Percentiles rank a stretch among this genome's conserved stretches.
Evolutionary conservation across 2,888 invertebrate species (phyloP).

Genomic region (Strigamia maritima): DNA sequence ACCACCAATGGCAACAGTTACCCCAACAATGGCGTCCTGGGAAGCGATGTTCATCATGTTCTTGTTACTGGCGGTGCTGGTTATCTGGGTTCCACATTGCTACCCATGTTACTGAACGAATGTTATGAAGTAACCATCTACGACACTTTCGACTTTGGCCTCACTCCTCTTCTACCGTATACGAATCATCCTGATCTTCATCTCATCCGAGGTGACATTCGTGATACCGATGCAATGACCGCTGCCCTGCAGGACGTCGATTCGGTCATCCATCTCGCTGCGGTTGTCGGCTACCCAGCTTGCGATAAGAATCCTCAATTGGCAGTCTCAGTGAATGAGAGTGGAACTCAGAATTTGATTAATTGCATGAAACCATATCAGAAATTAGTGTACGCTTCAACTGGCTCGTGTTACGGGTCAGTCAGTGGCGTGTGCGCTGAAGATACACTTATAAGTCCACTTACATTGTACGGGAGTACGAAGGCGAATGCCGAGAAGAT

Average conservation of each 20-base stretch:
- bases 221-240: slow-evolving; percentile 46
- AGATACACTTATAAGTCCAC: slow-evolving; percentile 50
- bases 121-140: slow-evolving; percentile 51
- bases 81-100: slow-evolving; percentile 51
- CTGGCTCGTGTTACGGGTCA: slow-evolving; percentile 53
- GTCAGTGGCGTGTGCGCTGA: slow-evolving; percentile 50
- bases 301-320: slow-evolving; percentile 50
- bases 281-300: slow-evolving; percentile 53
- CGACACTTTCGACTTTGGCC: slow-evolving; percentile 50
- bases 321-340: slow-evolving; percentile 49
- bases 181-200: slow-evolving; percentile 43
- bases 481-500: slow-evolving; percentile 50
- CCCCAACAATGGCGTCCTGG: not conserved
- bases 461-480: slow-evolving; percentile 51
- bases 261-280: slow-evolving; percentile 51
- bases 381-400: slow-evolving; percentile 50
- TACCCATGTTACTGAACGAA: slow-evolving; percentile 49
- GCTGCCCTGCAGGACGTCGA: slow-evolving; percentile 47
- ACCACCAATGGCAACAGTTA: slow-evolving; percentile 7
- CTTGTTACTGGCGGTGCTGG: slow-evolving; percentile 51
- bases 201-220: slow-evolving; percentile 48
- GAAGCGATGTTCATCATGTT: slow-evolving; percentile 43
- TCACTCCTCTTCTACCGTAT: slow-evolving; percentile 48
- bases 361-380: slow-evolving; percentile 48
- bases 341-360: slow-evolving; percentile 48